Conservation (phyloP, 1,140 invertebrate species). For the Bombus consobrinus region DNA sequence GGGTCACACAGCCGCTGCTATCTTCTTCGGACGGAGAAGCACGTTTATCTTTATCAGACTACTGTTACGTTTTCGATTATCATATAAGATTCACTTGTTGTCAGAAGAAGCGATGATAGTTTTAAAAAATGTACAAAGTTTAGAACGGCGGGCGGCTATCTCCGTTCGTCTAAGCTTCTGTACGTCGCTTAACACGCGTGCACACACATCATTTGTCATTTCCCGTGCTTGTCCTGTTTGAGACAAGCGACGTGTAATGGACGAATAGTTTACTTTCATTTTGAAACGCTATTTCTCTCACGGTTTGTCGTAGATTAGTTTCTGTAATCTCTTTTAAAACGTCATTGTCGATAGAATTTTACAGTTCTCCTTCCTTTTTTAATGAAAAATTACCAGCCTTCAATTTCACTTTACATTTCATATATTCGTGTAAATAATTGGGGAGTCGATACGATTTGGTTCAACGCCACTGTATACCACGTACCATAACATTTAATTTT, state of each 20-base stretch:
- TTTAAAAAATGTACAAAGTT: background rate
- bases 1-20: no score
- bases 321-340: background rate
- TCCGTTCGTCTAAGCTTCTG: background rate
- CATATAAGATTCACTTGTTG: no score
- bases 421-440: no score
- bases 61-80: no score
- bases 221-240: background rate
- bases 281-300: background rate
- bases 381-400: background rate
- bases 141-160: background rate
- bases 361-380: background rate
- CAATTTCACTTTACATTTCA: no score
- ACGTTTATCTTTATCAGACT: no score
- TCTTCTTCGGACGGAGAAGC: no score
- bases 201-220: background rate
- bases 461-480: no score
- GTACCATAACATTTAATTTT: no score
- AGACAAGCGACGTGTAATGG: background rate
- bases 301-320: background rate
- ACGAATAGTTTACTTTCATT: conserved; percentile 7
- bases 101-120: no score
- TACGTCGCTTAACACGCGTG: background rate
- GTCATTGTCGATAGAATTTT: background rate
- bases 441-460: no score